phyloP scores from a whole-genome alignment of 2,888 invertebrate genomes.

The Coelinius sp. region DNA sequence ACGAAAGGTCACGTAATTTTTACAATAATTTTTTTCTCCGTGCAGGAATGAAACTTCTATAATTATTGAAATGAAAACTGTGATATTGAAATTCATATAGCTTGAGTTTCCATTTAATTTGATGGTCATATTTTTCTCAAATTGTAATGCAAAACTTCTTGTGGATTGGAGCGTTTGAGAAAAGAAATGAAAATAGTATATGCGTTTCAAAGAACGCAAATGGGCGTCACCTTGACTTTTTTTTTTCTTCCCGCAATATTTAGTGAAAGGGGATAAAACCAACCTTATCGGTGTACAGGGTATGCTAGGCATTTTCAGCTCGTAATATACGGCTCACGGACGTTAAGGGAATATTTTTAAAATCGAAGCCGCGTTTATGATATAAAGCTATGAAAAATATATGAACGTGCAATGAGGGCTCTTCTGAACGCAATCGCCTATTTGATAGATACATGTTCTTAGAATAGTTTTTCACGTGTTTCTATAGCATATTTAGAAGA shows the following conservation, averaged over 20 bases:
- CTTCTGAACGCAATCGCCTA: background rate
- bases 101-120: too few species aligned
- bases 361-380: slow-evolving; percentile 53
- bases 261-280: slow-evolving; percentile 41
- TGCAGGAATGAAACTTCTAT: too few species aligned
- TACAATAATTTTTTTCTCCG: too few species aligned
- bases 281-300: slow-evolving; percentile 55
- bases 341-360: slow-evolving; percentile 68
- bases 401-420: background rate
- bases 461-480: background rate
- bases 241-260: background rate
- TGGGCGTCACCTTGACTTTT: background rate
- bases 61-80: too few species aligned
- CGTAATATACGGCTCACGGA: slow-evolving; percentile 64
- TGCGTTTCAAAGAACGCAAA: slow-evolving; percentile 8
- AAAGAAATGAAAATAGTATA: background rate
- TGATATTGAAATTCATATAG: too few species aligned
- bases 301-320: slow-evolving; percentile 61
- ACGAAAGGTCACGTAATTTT: too few species aligned
- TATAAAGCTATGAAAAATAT: slow-evolving; percentile 57
- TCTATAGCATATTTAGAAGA: background rate
- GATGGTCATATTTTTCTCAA: too few species aligned
- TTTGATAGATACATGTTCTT: background rate
- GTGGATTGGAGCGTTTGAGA: too few species aligned
- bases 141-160: too few species aligned